Evolutionary conservation across 2,888 invertebrate genomes (phyloP).

Genomic region (Tricholauxania praeusta): DNA sequence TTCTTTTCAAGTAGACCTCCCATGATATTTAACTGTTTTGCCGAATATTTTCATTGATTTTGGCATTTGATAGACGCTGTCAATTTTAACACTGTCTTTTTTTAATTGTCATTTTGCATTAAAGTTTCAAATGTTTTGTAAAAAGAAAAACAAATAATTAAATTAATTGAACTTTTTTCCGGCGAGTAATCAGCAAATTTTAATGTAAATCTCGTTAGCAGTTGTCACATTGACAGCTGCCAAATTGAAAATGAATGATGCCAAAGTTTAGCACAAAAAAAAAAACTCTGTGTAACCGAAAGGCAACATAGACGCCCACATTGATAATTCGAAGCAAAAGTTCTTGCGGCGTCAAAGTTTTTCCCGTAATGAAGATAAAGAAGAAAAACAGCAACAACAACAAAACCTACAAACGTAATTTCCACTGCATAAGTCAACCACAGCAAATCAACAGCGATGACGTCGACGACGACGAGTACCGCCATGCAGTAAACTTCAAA

Average conservation of each 20-base stretch:
- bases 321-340: too few species aligned
- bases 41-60: constrained; percentile 39
- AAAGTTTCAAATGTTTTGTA: background rate
- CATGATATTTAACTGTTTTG: constrained; percentile 7
- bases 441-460: background rate
- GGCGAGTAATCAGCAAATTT: constrained; percentile 4
- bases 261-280: too few species aligned
- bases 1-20: constrained; percentile 10
- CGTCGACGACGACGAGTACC: background rate
- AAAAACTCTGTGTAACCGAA: too few species aligned
- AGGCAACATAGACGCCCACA: too few species aligned
- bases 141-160: background rate
- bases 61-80: constrained; percentile 53
- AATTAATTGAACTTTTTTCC: constrained; percentile 28
- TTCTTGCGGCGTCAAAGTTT: too few species aligned
- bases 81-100: constrained; percentile 50
- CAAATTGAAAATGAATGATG: too few species aligned
- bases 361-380: too few species aligned
- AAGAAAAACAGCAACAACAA: too few species aligned
- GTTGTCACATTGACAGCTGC: too few species aligned
- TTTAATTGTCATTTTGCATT: constrained; percentile 47
- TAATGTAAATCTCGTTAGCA: background rate
- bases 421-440: background rate
- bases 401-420: too few species aligned
- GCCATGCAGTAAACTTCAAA: constrained; percentile 3